phyloP scores from a whole-genome alignment of 1,140 invertebrate genomes.

The Drosophila bocqueti region DNA sequence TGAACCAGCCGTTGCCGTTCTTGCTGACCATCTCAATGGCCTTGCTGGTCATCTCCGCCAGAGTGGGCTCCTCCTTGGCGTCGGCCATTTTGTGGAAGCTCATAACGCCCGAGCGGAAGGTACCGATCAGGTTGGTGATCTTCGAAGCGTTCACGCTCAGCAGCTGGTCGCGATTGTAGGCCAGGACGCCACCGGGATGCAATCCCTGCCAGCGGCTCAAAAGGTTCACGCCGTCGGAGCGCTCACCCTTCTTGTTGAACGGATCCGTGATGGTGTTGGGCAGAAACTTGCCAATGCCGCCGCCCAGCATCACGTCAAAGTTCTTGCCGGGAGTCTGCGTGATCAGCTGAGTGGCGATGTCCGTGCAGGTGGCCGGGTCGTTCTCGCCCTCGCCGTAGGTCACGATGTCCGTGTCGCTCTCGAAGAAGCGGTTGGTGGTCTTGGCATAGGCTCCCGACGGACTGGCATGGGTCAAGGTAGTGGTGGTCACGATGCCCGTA shows the following conservation, averaged over 20 bases:
- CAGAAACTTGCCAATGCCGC: slow-evolving; percentile 88
- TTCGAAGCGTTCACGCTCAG: slow-evolving; percentile 69
- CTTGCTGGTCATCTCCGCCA: slow-evolving; percentile 92
- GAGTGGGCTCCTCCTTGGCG: slow-evolving; percentile 86
- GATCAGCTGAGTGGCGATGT: slow-evolving; percentile 88
- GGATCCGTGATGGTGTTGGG: slow-evolving; percentile 85
- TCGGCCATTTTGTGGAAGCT: slow-evolving; percentile 86
- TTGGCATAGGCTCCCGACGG: slow-evolving; percentile 85
- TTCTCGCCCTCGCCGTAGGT: slow-evolving; percentile 54
- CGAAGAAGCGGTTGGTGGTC: slow-evolving; percentile 91
- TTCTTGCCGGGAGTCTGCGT: slow-evolving; percentile 87
- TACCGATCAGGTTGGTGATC: slow-evolving; percentile 86
- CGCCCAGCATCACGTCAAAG: slow-evolving; percentile 89
- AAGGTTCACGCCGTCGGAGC: slow-evolving; percentile 86
- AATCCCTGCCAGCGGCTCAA: slow-evolving; percentile 86
- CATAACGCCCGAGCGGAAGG: slow-evolving; percentile 86
- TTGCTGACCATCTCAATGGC: slow-evolving; percentile 87
- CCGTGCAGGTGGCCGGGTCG: slow-evolving; percentile 84
- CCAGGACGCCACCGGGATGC: slow-evolving; percentile 74
- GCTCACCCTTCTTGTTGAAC: slow-evolving; percentile 86
- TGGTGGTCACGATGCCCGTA: slow-evolving; percentile 82
- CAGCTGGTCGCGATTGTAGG: slow-evolving; percentile 87
- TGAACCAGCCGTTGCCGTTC: slow-evolving; percentile 89
- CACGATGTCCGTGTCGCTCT: slow-evolving; percentile 88
- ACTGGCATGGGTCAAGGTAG: slow-evolving; percentile 80